Evolutionary conservation across 2,888 invertebrate genomes (phyloP).

Genomic region (Cephus pygmeus): DNA sequence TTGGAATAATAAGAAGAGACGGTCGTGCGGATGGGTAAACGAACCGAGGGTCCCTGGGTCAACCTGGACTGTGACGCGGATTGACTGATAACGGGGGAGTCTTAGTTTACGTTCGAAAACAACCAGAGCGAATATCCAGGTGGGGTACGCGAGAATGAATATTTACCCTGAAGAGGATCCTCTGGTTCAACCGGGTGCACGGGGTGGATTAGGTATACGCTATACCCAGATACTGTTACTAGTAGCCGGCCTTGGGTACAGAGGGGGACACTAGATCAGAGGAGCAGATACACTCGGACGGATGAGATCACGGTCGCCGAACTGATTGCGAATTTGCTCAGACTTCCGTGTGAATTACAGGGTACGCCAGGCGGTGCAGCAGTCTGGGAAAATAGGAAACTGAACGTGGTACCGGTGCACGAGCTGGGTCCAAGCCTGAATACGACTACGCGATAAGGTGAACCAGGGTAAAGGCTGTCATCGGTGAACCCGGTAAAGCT

Average conservation of each 20-base stretch:
- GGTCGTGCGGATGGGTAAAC: background rate
- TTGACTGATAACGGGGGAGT: background rate
- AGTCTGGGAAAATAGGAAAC: background rate
- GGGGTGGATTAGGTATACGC: background rate
- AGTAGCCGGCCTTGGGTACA: background rate
- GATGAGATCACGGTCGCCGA: background rate
- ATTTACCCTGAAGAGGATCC: background rate
- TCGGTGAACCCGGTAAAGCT: background rate
- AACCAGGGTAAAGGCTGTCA: background rate
- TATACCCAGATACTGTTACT: background rate
- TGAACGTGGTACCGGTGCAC: background rate
- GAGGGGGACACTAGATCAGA: background rate
- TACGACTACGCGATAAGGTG: background rate
- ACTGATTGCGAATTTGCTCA: background rate
- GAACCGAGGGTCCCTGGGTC: background rate
- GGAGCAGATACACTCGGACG: background rate
- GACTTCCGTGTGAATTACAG: background rate
- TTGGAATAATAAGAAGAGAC: background rate
- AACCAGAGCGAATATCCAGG: background rate
- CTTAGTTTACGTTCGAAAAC: background rate
- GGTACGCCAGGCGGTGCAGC: background rate
- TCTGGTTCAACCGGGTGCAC: background rate
- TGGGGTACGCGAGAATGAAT: background rate
- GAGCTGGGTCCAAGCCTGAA: background rate
- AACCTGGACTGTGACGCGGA: background rate